Percentiles rank a stretch among this genome's conserved stretches.
Evolutionary conservation across 2,888 invertebrate species (phyloP).

Genomic region (Metellina segmentata): DNA sequence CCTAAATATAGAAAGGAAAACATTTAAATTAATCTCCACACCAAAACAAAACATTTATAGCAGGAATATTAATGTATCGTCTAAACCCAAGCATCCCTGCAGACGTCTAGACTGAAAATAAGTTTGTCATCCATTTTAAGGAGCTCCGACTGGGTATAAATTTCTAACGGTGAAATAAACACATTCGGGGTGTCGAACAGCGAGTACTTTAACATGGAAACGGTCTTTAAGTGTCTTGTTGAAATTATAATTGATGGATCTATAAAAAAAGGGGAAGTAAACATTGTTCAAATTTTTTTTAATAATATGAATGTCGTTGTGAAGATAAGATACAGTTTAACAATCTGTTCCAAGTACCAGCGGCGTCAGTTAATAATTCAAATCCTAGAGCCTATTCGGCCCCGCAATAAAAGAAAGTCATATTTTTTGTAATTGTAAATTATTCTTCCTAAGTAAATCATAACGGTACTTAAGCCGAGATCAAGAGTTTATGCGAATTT

Average conservation of each 20-base stretch:
- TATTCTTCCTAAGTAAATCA: not conserved
- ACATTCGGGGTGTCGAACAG: not conserved
- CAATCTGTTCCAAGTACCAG: not conserved
- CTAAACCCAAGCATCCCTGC: not conserved
- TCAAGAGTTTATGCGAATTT: too few species aligned
- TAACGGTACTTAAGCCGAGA: too few species aligned
- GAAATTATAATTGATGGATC: not conserved
- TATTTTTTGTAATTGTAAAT: not conserved
- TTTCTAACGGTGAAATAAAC: not conserved
- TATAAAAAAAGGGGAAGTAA: not conserved
- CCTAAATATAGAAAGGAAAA: too few species aligned
- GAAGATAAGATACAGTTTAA: not conserved
- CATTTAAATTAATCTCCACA: too few species aligned
- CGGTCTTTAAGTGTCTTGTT: not conserved
- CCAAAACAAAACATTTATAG: too few species aligned
- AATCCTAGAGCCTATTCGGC: not conserved
- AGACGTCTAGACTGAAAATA: not conserved
- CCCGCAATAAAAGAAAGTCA: not conserved
- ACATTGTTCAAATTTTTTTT: not conserved
- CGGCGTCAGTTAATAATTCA: not conserved
- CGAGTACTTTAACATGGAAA: not conserved
- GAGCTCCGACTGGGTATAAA: not conserved
- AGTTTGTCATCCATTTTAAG: not conserved
- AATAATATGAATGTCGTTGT: not conserved
- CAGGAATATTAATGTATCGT: too few species aligned